Evolutionary conservation across 1,140 invertebrate species (phyloP).

Genomic region (Dryas iulia): DNA sequence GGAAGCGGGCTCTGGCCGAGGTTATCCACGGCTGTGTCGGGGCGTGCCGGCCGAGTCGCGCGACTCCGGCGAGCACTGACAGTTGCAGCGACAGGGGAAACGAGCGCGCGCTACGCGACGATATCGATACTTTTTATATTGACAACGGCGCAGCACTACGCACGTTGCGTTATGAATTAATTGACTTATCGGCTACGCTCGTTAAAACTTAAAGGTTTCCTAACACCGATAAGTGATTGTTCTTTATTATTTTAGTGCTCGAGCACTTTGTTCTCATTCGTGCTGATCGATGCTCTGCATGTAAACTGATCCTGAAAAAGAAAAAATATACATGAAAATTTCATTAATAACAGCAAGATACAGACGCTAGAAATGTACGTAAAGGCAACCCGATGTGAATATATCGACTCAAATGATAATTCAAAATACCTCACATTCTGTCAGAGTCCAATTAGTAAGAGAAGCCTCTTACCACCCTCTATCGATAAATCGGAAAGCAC

Average conservation of each 20-base stretch:
- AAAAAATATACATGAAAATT: slow-evolving; percentile 41
- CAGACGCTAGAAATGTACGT: neutral
- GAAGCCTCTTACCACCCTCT: slow-evolving; percentile 41
- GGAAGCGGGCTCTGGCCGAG: slow-evolving; percentile 75
- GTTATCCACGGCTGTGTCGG: slow-evolving; percentile 77
- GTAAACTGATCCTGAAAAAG: slow-evolving; percentile 68
- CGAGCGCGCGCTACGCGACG: slow-evolving; percentile 52
- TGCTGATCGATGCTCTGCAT: slow-evolving; percentile 57
- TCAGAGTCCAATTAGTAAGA: slow-evolving; percentile 42
- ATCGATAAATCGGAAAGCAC: slow-evolving; percentile 40
- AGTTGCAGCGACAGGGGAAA: slow-evolving; percentile 56
- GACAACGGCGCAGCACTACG: slow-evolving; percentile 55
- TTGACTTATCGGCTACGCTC: slow-evolving; percentile 41
- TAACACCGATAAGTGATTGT: slow-evolving; percentile 45
- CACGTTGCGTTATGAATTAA: slow-evolving; percentile 46
- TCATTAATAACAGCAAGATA: slow-evolving; percentile 5
- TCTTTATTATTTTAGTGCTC: slow-evolving; percentile 48
- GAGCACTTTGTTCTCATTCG: slow-evolving; percentile 59
- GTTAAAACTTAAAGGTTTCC: slow-evolving; percentile 38
- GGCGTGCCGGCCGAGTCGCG: slow-evolving; percentile 74
- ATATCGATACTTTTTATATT: slow-evolving; percentile 50
- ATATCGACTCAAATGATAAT: slow-evolving; percentile 32
- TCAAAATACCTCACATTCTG: slow-evolving; percentile 39
- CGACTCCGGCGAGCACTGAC: slow-evolving; percentile 75
- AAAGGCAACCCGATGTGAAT: slow-evolving; percentile 42